Evolutionary conservation across 2,113 vertebrate species (phyloP), one percentile per base, ranked within the genome.

Genomic region (Arizona elegans): DNA sequence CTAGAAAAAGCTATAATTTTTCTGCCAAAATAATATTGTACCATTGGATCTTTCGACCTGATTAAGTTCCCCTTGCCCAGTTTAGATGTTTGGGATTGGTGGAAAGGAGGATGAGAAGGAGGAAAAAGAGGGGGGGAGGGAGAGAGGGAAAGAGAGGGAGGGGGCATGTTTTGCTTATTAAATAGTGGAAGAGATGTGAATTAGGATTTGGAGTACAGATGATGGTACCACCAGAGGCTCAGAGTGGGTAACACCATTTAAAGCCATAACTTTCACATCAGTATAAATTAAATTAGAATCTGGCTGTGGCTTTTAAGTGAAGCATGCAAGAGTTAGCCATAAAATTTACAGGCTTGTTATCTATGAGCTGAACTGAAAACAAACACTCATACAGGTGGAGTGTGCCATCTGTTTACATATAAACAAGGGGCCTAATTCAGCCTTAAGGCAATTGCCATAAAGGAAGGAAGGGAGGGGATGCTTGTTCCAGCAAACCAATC

Each of bases 361-460:
- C 96, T 94, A 90, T 90, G 93, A 96, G 92, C 52, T 94, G 95
- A 96, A 96, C 95, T 90, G 95, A 96, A 96, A 97, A 62, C 96
- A 97, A 96, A 96, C 94, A 95, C 96, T 95, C 89, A 91, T 95
- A 90, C 96, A 58, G 95, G 95, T 95, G 97, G 97, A 98, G 97
- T 95, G 97, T 98, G 98, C 97, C 97, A 93, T 92, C 47, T 97
- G 96, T 98, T 98, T 98, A 98, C 95, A 92, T 94, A 94, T 97
- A 97, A 98, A 97, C 97, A 97, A 95, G 95, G 93, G 95, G 96
- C 93, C 95, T 86, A 88, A 94, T 96, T 96, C 96, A 97, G 96
- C 97, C 97, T 93, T 89, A 92, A 96, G 97, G 97, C 97, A 90
- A 26, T 95, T 95, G 92, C 87, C 94, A 90, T 59, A 24, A 85